These are phyloP conservation scores for Brachyptera risi DNA, from an alignment of 2,888 invertebrate species.

Conservation along the genomic window DNA sequence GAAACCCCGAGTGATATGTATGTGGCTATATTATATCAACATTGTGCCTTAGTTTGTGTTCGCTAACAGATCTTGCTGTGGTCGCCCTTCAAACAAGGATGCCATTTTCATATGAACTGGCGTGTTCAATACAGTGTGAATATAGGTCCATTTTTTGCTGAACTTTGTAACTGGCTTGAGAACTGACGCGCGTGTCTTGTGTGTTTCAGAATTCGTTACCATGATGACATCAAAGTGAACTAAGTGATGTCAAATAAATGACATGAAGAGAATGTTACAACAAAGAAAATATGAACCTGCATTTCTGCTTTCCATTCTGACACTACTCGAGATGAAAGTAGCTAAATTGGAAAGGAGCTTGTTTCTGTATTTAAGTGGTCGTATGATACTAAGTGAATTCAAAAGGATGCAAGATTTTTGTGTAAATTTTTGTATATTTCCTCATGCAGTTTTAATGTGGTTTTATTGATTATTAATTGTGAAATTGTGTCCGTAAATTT, in stretches of 20 bases:
- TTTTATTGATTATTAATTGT: slow-evolving; percentile 35
- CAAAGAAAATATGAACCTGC: slow-evolving; percentile 37
- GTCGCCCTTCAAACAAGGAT: too few relatives aligned
- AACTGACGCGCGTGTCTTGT: slow-evolving; percentile 35
- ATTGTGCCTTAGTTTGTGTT: too few relatives aligned
- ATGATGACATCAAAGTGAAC: slow-evolving; percentile 98
- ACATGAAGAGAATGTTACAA: slow-evolving; percentile 35
- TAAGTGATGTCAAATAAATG: slow-evolving; percentile 34
- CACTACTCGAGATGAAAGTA: slow-evolving; percentile 37
- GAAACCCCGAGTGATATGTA: too few relatives aligned
- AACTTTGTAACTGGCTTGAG: too few relatives aligned
- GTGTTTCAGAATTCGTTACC: slow-evolving; percentile 91
- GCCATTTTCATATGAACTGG: too few relatives aligned
- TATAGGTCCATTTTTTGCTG: too few relatives aligned
- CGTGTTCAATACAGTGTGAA: too few relatives aligned
- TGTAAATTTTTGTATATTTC: slow-evolving; percentile 35
- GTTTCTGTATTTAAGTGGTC: slow-evolving; percentile 35
- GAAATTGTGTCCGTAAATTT: slow-evolving; percentile 34
- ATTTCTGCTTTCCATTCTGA: slow-evolving; percentile 41
- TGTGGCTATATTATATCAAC: too few relatives aligned
- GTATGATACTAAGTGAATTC: slow-evolving; percentile 33
- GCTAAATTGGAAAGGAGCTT: slow-evolving; percentile 35
- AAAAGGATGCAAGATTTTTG: slow-evolving; percentile 32
- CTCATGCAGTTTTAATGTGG: slow-evolving; percentile 34
- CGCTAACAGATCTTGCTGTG: too few relatives aligned